A percentile compares a stretch with the other conserved stretches of the same genome.
These are phyloP conservation scores for Melikaiella ostensackeni DNA, from an alignment of 2,888 invertebrate genomes.

Conservation along the genomic window DNA sequence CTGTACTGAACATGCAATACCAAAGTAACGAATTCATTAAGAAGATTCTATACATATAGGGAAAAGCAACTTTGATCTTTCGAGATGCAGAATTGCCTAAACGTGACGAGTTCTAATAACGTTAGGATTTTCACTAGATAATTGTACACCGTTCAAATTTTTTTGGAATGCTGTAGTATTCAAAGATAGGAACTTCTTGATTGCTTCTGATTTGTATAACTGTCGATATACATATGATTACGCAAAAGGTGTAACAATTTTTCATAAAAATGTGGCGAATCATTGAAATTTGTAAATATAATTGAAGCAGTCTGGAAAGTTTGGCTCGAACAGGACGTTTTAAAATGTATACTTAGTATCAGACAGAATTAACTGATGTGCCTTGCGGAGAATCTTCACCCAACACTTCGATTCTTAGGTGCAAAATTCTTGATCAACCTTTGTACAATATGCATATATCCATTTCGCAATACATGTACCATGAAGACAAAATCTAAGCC, in stretches of 20 bases:
- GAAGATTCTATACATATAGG: background rate
- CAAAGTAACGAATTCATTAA: slow-evolving; percentile 16
- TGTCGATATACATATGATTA: slow-evolving; percentile 2
- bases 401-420: slow-evolving; percentile 53
- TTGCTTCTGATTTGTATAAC: slow-evolving; percentile 33
- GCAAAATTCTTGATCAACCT: slow-evolving; percentile 59
- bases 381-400: slow-evolving; percentile 60
- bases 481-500: slow-evolving; percentile 22
- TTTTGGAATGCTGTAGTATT: slow-evolving; percentile 4
- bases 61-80: background rate
- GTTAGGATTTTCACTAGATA: background rate
- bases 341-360: slow-evolving; percentile 54
- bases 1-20: slow-evolving; percentile 4
- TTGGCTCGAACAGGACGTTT: slow-evolving; percentile 14
- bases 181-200: slow-evolving; percentile 31
- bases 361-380: slow-evolving; percentile 65
- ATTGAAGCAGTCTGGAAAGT: slow-evolving; percentile 28
- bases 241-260: background rate
- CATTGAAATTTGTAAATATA: slow-evolving; percentile 31
- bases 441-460: slow-evolving; percentile 60
- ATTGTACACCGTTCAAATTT: slow-evolving; percentile 19
- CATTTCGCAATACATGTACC: slow-evolving; percentile 65
- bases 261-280: background rate
- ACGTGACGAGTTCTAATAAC: slow-evolving; percentile 8
- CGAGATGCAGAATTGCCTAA: slow-evolving; percentile 5